Percentiles rank a stretch among this genome's conserved stretches.
phyloP scores from a whole-genome alignment of 1,140 invertebrate species.

The Drosophila dunni region DNA sequence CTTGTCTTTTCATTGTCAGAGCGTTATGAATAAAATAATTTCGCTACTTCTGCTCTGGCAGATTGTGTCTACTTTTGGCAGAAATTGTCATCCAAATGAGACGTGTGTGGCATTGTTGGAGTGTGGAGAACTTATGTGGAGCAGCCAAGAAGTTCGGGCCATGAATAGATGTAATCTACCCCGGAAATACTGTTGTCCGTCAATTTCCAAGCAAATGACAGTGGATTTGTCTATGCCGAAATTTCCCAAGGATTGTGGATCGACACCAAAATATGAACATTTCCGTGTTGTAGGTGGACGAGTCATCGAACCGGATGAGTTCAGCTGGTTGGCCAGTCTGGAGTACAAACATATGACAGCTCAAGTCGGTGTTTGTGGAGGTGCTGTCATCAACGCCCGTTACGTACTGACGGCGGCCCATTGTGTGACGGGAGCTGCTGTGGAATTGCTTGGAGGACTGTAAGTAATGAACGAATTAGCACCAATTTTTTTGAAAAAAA shows the following conservation, averaged over 20 bases:
- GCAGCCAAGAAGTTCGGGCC: not conserved
- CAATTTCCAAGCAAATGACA: not conserved
- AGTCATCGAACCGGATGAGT: constrained; percentile 9
- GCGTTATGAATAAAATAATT: constrained; percentile 1
- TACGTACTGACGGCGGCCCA: constrained; percentile 17
- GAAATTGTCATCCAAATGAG: not conserved
- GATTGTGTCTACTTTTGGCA: not conserved
- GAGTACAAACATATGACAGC: not conserved
- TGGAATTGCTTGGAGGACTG: not conserved
- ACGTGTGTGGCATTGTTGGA: not conserved
- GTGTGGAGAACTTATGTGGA: not conserved
- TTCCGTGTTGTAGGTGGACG: not conserved
- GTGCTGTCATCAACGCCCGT: not conserved
- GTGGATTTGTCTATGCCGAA: not conserved
- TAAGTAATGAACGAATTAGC: not conserved
- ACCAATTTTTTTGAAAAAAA: no score
- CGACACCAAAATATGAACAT: not conserved
- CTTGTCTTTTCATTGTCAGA: not conserved
- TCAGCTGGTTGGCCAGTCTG: constrained; percentile 11
- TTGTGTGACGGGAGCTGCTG: not conserved
- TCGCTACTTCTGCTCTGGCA: not conserved
- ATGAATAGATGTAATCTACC: not conserved
- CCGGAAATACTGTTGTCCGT: not conserved
- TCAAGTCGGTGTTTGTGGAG: not conserved
- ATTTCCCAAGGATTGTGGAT: constrained; percentile 14